Conservation (phyloP, 2,888 invertebrate species). For the Empis livida region DNA sequence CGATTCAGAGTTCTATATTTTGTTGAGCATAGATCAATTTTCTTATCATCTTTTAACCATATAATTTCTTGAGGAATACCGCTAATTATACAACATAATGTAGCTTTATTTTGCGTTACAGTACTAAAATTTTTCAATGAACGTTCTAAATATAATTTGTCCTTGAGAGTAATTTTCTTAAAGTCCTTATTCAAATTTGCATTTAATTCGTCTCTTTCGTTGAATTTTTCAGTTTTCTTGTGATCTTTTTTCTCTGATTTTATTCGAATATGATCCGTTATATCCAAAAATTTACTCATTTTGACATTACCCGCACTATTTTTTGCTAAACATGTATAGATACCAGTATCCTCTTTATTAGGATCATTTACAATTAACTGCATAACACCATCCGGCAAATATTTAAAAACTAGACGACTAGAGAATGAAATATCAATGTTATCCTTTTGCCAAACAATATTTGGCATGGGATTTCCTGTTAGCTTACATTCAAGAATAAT, state of each 20-base stretch:
- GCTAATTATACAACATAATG: constrained; percentile 63
- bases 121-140: constrained; percentile 61
- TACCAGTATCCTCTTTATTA: constrained; percentile 50
- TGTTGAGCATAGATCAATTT: constrained; percentile 35
- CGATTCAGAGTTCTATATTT: constrained; percentile 39
- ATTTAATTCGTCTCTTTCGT: neutral
- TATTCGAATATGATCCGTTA: constrained; percentile 24
- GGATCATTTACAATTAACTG: constrained; percentile 53
- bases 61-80: constrained; percentile 55
- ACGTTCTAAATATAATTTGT: constrained; percentile 62
- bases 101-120: constrained; percentile 58
- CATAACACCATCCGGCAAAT: constrained; percentile 53
- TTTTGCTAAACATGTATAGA: constrained; percentile 64
- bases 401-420: constrained; percentile 45
- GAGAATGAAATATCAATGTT: constrained; percentile 49
- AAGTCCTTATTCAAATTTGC: constrained; percentile 11
- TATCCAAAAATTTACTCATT: constrained; percentile 29
- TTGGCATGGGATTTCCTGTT: constrained; percentile 57
- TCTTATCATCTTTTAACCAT: constrained; percentile 59
- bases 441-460: constrained; percentile 49
- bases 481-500: constrained; percentile 64
- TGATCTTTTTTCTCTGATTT: constrained; percentile 15
- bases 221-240: constrained; percentile 1
- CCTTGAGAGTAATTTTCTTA: constrained; percentile 37
- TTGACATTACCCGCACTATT: constrained; percentile 46